Evolutionary conservation across 2,888 invertebrate species (phyloP).

Genomic region (Cerastis rubricosa): DNA sequence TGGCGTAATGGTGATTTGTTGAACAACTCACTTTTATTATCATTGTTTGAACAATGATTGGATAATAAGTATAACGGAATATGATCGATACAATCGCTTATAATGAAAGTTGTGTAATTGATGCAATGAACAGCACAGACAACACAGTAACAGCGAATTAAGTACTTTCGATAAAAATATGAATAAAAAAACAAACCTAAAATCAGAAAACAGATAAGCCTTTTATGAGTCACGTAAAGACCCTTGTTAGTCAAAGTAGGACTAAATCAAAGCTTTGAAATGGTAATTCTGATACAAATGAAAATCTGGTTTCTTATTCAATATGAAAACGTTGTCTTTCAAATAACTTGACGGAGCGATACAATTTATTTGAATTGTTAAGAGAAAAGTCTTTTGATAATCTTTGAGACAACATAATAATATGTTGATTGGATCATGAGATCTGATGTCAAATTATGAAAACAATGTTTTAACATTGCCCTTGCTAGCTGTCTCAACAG

Average conservation of each 20-base stretch:
- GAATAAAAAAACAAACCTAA: background rate
- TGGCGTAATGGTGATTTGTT: slow-evolving; percentile 3
- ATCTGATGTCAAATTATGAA: background rate
- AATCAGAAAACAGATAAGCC: slow-evolving; percentile 12
- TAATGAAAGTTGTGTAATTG: slow-evolving; percentile 18
- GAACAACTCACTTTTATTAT: slow-evolving; percentile 1
- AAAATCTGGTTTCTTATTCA: slow-evolving; percentile 45
- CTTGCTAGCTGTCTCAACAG: slow-evolving; percentile 1
- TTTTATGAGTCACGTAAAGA: slow-evolving; percentile 46
- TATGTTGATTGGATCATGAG: slow-evolving; percentile 6
- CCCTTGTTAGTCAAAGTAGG: slow-evolving; percentile 55
- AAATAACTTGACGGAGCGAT: slow-evolving; percentile 34
- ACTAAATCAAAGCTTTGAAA: slow-evolving; percentile 58
- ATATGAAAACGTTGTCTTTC: slow-evolving; percentile 41
- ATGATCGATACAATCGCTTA: background rate
- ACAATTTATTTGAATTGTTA: slow-evolving; percentile 50
- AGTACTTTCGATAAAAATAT: background rate
- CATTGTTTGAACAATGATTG: background rate
- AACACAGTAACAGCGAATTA: slow-evolving; percentile 1
- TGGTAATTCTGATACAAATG: slow-evolving; percentile 60
- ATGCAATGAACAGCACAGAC: slow-evolving; percentile 7
- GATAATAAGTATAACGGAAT: background rate
- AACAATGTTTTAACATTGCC: background rate
- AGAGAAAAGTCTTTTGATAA: slow-evolving; percentile 15
- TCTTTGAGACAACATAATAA: slow-evolving; percentile 1